These are phyloP conservation scores for Pristis pectinata DNA, from an alignment of 2,797 vertebrate genomes.

Conservation along the genomic window DNA sequence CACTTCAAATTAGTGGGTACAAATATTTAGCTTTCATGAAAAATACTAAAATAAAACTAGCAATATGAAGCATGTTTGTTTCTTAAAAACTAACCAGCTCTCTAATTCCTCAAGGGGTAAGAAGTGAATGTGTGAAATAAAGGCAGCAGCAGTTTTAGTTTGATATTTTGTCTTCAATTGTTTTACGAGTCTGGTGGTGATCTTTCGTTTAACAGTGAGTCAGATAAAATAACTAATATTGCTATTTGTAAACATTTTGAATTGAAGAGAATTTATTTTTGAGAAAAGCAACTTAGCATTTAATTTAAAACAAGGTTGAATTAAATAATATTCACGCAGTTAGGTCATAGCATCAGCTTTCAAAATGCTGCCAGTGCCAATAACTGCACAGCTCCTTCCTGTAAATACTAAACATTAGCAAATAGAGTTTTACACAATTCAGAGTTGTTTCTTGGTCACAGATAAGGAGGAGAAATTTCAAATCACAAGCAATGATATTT, in stretches of 20 bases:
- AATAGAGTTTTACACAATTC: background rate
- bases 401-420: background rate
- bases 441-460: background rate
- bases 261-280: background rate
- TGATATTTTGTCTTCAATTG: background rate
- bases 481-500: background rate
- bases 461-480: background rate
- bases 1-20: background rate
- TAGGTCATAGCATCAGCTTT: background rate
- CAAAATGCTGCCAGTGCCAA: background rate
- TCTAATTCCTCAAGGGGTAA: background rate
- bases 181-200: background rate
- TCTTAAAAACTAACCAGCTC: background rate
- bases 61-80: background rate
- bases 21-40: background rate
- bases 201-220: background rate
- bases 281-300: background rate
- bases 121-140: background rate
- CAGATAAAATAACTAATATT: background rate
- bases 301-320: background rate
- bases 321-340: background rate
- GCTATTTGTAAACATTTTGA: background rate
- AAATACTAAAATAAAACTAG: background rate
- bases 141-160: background rate
- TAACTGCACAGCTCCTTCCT: background rate